A percentile compares a stretch with the other conserved stretches of the same genome.
Conservation (phyloP, 2,797 vertebrate species). For the Cuniculus paca region DNA sequence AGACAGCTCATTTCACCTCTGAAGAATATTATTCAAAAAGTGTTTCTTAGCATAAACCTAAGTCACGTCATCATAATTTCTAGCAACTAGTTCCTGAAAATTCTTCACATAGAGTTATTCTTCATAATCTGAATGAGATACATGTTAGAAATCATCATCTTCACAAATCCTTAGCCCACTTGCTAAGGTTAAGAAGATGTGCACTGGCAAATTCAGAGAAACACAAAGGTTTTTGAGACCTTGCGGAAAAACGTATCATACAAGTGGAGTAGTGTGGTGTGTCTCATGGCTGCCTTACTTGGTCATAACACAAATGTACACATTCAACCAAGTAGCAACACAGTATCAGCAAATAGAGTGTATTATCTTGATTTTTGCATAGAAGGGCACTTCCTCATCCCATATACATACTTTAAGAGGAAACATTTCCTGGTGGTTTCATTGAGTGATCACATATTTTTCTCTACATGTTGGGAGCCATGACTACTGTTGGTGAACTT, state of each 20-base stretch:
- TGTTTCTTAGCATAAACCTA: slow-evolving; percentile 25
- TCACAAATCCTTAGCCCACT: background rate
- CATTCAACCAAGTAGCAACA: background rate
- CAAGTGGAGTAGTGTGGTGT: background rate
- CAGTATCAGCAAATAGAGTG: background rate
- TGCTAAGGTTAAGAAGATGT: background rate
- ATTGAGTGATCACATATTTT: background rate
- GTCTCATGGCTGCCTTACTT: background rate
- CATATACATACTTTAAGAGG: background rate
- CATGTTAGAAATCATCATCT: background rate
- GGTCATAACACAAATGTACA: background rate
- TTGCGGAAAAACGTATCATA: background rate
- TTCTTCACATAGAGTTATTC: slow-evolving; percentile 3
- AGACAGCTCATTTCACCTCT: background rate
- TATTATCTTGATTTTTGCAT: background rate
- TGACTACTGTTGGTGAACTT: background rate
- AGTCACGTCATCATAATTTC: background rate
- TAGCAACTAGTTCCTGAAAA: background rate
- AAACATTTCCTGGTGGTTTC: background rate
- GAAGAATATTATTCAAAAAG: background rate
- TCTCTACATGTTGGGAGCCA: background rate
- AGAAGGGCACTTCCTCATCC: background rate
- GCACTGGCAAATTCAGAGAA: background rate
- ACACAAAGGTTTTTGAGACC: background rate
- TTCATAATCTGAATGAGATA: background rate